Evolutionary conservation across 2,888 invertebrate species (phyloP), one percentile per base, ranked within the genome.

Genomic region (Stenurella melanura): DNA sequence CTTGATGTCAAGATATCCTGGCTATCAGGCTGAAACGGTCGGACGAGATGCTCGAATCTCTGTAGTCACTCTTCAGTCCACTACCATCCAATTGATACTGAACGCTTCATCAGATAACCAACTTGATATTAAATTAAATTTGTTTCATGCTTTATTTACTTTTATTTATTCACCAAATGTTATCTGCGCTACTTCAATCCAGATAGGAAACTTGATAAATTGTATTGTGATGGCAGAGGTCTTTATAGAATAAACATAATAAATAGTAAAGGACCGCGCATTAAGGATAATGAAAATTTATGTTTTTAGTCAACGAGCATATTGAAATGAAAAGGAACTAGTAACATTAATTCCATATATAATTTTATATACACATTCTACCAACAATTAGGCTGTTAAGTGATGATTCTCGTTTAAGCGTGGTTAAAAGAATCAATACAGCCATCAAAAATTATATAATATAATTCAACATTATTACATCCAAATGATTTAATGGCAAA

Each of bases 111-210:
- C 72, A 66, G 71, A 73, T 72, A 75, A 73, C 67, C 67, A 66
- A 68, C 61, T 56, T 56, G 71, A 76, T 76, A 74, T 74, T 69
- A 70, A 74, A 78, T 82, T 75, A 76, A 76, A 79, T 76, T 68
- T 68, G 77, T 75, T 72, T 73, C 75, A 77, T 76, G 81, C 68
- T 78, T 78, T 77, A 79, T 77, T 78, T 73, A 75, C 74, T 79
- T 77, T 79, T 74, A 77, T 78, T 77, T 70, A 70, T 75, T 77
- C 67, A 61, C 66, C 30, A 64, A 61, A 74, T 63, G 67, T 56
- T 66, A 57, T 63, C 67, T 42, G 64, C 17, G 17, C 30, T 63
- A 26, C 17, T 63, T 34, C 61, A 21, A 21, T 12, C 19, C 42
- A 18, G 73, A 76, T 72, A 60, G 57, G 30, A 70, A 7, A 57